Evolutionary conservation across 1,140 invertebrate species (phyloP), one percentile per base, ranked within the genome.

Genomic region (Stenopsyche tienmushanensis): DNA sequence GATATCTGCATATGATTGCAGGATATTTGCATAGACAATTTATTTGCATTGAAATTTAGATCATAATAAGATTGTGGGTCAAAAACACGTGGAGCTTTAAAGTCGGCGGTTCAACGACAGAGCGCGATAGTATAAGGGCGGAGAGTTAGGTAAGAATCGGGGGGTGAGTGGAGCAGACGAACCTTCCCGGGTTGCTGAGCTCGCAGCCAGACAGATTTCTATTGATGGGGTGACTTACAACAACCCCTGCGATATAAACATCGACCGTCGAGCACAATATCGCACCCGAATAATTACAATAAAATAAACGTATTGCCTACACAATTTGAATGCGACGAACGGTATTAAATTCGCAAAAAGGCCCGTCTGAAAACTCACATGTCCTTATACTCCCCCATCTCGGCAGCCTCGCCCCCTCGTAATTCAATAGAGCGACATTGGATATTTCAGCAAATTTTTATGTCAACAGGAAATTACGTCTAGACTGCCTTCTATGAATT

Each of bases 151-250:
- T 25, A 26, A 24, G 52, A 24, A 2, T 21, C 1, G 23, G 7
- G 26, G 26, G 53, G 29, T 29, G 25, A 34, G 17, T 34, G 29
- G 9, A 3, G 3, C 54, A 58, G 54, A 58, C 54, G 39, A 24
- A 24, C 5, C 25, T 15, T 42, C 15, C 39, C 39, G 18, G 49
- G 18, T 25, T 25, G 17, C 49, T 23, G 49, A 53, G 23, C 49
- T 17, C 25, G 54, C 15, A 42, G 54, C 54, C 54, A 58, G 54
- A 58, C 54, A 21, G 29, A 39, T 42, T 26, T 20, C 29, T 58
- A 3, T 13, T 29, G 29, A 34, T 8, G 5, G 29, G 21, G 29
- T 13, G 17, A 15, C 15, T 21, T 58, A 7, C 9, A 39, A 42
- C n/a, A 42, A 42, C 29, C 39, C 54, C 39, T 34, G 26, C 23